Conservation (phyloP, 2,113 vertebrate species). For the Ptychochromis oligacanthus region DNA sequence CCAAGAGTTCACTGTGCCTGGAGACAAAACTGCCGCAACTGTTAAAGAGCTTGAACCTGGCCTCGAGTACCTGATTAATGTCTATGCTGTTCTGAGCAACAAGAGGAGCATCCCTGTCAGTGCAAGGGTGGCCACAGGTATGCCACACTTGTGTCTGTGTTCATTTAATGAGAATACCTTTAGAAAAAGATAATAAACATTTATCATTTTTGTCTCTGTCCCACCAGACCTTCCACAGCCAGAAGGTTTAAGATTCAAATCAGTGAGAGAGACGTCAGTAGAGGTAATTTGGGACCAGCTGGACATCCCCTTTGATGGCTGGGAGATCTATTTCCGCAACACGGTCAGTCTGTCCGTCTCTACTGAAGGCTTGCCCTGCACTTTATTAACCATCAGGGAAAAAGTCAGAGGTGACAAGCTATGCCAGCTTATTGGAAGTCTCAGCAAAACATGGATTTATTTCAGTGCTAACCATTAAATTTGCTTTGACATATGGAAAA, state of each 20-base stretch:
- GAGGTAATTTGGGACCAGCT: slow-evolving; percentile 94
- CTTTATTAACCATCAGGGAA: slow-evolving; percentile 25
- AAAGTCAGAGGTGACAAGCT: slow-evolving; percentile 15
- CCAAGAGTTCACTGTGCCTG: slow-evolving; percentile 87
- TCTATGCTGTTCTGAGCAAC: slow-evolving; percentile 92
- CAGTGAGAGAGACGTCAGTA: slow-evolving; percentile 89
- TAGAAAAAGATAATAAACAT: background rate
- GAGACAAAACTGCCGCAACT: slow-evolving; percentile 84
- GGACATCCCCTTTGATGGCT: slow-evolving; percentile 88
- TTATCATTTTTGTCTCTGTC: slow-evolving; percentile 13
- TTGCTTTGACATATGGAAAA: slow-evolving; percentile 54
- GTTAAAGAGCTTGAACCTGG: slow-evolving; percentile 91
- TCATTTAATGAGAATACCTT: background rate
- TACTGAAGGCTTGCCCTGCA: slow-evolving; percentile 1
- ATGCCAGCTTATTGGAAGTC: slow-evolving; percentile 38
- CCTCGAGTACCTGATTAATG: slow-evolving; percentile 91
- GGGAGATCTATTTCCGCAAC: slow-evolving; percentile 91
- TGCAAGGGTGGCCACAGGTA: slow-evolving; percentile 90
- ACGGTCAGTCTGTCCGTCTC: slow-evolving; percentile 78
- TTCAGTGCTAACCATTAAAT: slow-evolving; percentile 37
- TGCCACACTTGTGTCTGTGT: slow-evolving; percentile 31
- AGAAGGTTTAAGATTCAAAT: slow-evolving; percentile 91
- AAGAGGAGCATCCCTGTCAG: slow-evolving; percentile 92
- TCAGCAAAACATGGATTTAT: slow-evolving; percentile 55
- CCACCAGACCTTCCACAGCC: slow-evolving; percentile 88